Conservation (phyloP, 2,888 invertebrate species). For the Leptura quadrifasciata region DNA sequence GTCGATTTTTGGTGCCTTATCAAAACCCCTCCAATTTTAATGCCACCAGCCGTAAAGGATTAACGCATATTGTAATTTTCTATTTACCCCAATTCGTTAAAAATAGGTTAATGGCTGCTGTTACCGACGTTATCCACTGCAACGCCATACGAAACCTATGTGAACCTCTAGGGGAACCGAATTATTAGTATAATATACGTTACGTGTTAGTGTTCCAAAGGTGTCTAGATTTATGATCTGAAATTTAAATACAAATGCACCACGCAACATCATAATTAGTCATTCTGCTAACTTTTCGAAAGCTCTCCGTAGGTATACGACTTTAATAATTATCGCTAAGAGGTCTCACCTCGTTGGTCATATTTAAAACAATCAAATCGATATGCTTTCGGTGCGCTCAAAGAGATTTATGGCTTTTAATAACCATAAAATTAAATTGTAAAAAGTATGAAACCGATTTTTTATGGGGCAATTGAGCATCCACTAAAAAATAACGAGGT, state of each 20-base stretch:
- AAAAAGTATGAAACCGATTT: constrained; percentile 34
- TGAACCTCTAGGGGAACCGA: background rate
- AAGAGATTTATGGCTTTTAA: constrained; percentile 21
- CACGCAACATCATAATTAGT: constrained; percentile 25
- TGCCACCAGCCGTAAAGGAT: too few species aligned
- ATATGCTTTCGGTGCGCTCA: constrained; percentile 11
- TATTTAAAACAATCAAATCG: constrained; percentile 30
- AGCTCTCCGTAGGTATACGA: background rate
- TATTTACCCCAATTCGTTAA: too few species aligned
- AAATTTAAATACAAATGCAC: constrained; percentile 23
- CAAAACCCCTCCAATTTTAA: too few species aligned
- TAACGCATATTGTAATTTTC: too few species aligned
- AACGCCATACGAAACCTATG: too few species aligned
- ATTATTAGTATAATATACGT: background rate
- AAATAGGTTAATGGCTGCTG: too few species aligned
- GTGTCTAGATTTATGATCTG: constrained; percentile 12
- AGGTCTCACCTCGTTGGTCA: constrained; percentile 9
- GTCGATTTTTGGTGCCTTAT: too few species aligned
- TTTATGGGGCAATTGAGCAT: constrained; percentile 21
- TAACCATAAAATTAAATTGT: constrained; percentile 44
- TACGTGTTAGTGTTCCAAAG: constrained; percentile 19
- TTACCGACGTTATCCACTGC: too few species aligned
- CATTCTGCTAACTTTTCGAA: constrained; percentile 1
- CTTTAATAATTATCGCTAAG: background rate
- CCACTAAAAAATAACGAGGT: constrained; percentile 42